phyloP scores from a whole-genome alignment of 2,888 invertebrate genomes.

The Aspidiotus destructor region DNA sequence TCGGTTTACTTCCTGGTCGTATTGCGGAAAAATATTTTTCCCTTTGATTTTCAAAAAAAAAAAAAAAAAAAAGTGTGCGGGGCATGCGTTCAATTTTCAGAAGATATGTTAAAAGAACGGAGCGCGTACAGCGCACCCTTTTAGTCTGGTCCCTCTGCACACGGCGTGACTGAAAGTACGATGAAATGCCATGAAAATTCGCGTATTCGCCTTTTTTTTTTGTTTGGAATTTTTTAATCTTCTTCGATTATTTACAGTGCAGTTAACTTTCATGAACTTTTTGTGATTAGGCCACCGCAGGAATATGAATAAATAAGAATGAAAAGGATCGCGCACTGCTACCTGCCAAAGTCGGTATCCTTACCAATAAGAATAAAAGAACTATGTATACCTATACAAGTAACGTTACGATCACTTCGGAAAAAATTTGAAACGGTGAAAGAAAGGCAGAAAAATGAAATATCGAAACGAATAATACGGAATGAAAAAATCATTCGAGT shows the following conservation, averaged over 20 bases:
- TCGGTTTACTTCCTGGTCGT: no score
- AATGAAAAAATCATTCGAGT: background rate
- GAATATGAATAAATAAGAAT: background rate
- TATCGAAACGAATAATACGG: background rate
- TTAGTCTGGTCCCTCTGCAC: no score
- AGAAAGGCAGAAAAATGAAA: background rate
- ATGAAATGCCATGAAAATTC: background rate
- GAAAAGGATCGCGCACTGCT: background rate
- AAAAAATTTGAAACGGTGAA: background rate
- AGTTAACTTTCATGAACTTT: constrained; percentile 25
- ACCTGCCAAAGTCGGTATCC: no score
- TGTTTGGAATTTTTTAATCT: constrained; percentile 32
- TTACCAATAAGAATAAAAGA: no score
- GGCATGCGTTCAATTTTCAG: no score
- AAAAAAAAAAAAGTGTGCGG: no score
- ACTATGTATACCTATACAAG: no score
- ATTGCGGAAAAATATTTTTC: no score
- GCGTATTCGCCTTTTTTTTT: constrained; percentile 17
- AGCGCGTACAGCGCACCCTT: no score
- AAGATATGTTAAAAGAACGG: no score
- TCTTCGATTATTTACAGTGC: constrained; percentile 32
- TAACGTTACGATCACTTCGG: background rate
- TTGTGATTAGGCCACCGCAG: constrained; percentile 12
- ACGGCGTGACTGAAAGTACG: no score
- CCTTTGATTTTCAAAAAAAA: no score